A percentile compares a stretch with the other conserved stretches of the same genome.
phyloP scores from a whole-genome alignment of 2,113 vertebrate genomes.

The Dolichallabes microphthalmus region DNA sequence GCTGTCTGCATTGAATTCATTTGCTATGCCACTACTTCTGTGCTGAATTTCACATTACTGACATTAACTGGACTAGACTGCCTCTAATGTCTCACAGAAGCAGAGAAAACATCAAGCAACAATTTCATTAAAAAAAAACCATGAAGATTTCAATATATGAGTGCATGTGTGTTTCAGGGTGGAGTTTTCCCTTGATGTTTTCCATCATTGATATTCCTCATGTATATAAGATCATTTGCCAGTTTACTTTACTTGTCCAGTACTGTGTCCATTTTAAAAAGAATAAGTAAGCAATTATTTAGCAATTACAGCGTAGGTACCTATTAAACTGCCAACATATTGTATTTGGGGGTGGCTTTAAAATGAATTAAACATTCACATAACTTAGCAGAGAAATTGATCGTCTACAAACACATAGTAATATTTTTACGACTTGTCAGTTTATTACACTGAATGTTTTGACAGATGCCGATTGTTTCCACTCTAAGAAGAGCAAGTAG shows the following conservation, averaged over 20 bases:
- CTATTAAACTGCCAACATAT: not conserved
- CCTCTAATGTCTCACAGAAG: not conserved
- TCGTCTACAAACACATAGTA: not conserved
- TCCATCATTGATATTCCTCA: not conserved
- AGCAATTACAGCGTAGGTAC: not conserved
- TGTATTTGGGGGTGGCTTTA: not conserved
- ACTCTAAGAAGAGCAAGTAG: constrained; percentile 34
- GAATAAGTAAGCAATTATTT: not conserved
- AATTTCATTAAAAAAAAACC: not conserved
- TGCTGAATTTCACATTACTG: not conserved
- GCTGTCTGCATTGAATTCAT: not conserved
- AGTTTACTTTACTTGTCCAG: not conserved
- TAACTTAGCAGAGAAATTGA: not conserved
- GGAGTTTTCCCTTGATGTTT: not conserved
- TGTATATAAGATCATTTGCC: not conserved
- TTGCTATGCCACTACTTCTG: not conserved
- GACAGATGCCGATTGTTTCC: not conserved
- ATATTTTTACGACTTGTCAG: not conserved
- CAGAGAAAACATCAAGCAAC: not conserved
- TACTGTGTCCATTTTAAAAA: too few species aligned
- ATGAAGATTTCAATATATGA: not conserved
- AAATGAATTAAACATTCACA: not conserved
- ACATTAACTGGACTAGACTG: not conserved
- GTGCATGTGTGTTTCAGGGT: not conserved
- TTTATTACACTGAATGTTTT: not conserved